Base-by-base conservation (phyloP, 2,797 vertebrate genomes). In the Enteromius afrohamiltoni region DNA sequence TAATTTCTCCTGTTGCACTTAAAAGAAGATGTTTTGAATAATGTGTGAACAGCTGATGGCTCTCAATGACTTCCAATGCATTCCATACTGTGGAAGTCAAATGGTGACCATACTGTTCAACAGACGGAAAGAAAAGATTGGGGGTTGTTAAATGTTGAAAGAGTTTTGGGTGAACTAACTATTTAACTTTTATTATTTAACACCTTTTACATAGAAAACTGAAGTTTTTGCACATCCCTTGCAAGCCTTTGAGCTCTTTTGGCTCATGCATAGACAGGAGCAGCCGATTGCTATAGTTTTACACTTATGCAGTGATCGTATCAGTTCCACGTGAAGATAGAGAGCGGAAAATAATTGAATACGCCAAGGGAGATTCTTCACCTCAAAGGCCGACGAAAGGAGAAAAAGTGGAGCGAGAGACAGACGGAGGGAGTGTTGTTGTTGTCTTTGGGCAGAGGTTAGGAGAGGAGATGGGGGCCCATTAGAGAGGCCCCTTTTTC, bases 401-500 rank as follows among this genome's bases (percentile, higher is more conserved):
- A 80, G 82, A 68, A 74, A 26, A 68, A 49, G 79, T 69, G 73
- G 70, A 55, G 67, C 40, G 26, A 78, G 73, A 83, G 68, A 79
- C 65, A 76, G 84, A 83, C 75, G 21, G 77, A 76, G 62, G 62
- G 81, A 85, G 84, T 80, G 85, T 83, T 83, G 77, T 55, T 77
- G 83, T 82, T 86, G 80, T 83, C 74, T 73, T 79, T 87, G 64
- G 71, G 73, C 29, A 75, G 83, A 83, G 83, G 85, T 73, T 83
- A 86, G 69, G 45, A 79, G 49, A 85, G 79, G 84, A 83, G 87
- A 87, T 86, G 75, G 79, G 76, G 87, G 74, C 77, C 85, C 86
- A 83, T 89, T 88, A 88, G 85, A 86, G 83, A 85, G 85, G 80
- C 85, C 49, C 86, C 74, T 67, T 84, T 60, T 79, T 89, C 82